Base-by-base conservation (phyloP, 2,797 vertebrate genomes). In the Decapterus maruadsi region DNA sequence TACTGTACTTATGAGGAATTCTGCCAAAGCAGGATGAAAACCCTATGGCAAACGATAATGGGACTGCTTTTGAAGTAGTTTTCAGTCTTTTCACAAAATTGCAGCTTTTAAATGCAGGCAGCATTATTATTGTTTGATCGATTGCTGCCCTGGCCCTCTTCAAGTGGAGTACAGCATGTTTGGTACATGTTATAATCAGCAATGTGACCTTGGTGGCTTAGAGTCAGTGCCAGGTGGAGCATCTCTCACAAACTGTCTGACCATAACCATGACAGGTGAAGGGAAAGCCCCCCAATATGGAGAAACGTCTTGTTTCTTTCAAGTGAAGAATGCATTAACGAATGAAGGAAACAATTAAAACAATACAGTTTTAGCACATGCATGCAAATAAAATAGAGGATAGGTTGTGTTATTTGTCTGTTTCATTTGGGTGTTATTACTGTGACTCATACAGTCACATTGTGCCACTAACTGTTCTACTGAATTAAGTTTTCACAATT, bases 211-310 rank as follows among this genome's bases (percentile, higher is more conserved):
- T 74, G 40, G 26, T 22, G 66, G 22, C 12, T 19, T 42, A 66
- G 56, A 40, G 16, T 9, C 17, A 29, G 26, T 42, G 38, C 64
- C 76, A 71, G 80, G 26, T 80, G 83, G 64, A 60, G 77, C 36
- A n/a, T 70, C 57, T 85, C 79, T 67, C 79, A 85, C 75, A 78
- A 20, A 61, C 36, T 3, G n/a, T n/a, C n/a, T n/a, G 38, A 29
- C 26, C 29, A 65, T 53, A 20, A 3, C 12, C 8, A 36, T 20
- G 26, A 50, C 22, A 72, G 36, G 19, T 36, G 58, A 51, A 58
- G 42, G 31, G n/a, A n/a, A n/a, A n/a, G n/a, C n/a, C n/a, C n/a
- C n/a, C n/a, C n/a, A n/a, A n/a, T n/a, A n/a, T n/a, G n/a, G n/a
- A n/a, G n/a, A n/a, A n/a, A n/a, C n/a, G n/a, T n/a, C n/a, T n/a